phyloP scores from a whole-genome alignment of 2,888 invertebrate species.

The Gymnoscelis rufifasciata region DNA sequence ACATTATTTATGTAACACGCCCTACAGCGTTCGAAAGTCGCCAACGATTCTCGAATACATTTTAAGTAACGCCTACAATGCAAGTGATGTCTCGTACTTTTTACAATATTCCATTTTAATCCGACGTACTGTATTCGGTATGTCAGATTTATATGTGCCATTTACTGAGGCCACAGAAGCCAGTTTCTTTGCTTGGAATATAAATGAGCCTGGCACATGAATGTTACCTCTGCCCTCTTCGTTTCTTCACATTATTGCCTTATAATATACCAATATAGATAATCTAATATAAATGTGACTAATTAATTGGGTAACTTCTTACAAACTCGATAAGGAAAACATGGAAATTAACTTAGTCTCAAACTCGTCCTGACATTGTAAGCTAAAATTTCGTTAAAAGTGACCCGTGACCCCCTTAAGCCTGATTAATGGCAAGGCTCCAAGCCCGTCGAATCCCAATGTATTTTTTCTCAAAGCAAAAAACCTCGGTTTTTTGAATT shows the following conservation, averaged over 20 bases:
- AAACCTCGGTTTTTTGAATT: conserved; percentile 59
- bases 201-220: conserved; percentile 19
- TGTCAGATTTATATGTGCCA: conserved; percentile 49
- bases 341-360: conserved; percentile 46
- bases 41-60: conserved; percentile 69
- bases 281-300: conserved; percentile 43
- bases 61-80: conserved; percentile 63
- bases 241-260: conserved; percentile 26
- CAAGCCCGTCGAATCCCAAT: conserved; percentile 41
- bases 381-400: conserved; percentile 55
- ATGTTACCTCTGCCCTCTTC: conserved; percentile 26
- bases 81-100: conserved; percentile 58
- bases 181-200: conserved; percentile 28
- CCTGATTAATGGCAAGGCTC: conserved; percentile 57
- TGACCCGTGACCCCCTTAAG: conserved; percentile 58
- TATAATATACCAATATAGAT: conserved; percentile 27
- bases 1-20: conserved; percentile 67
- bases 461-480: conserved; percentile 53
- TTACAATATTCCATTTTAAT: conserved; percentile 59
- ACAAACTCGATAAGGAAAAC: conserved; percentile 51
- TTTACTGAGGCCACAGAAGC: conserved; percentile 30
- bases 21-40: conserved; percentile 49
- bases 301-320: conserved; percentile 41
- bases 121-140: conserved; percentile 40
- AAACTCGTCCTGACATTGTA: conserved; percentile 44